A percentile compares a stretch with the other conserved stretches of the same genome.
phyloP scores from a whole-genome alignment of 2,888 invertebrate species.

The Drosophila atroscutellata region DNA sequence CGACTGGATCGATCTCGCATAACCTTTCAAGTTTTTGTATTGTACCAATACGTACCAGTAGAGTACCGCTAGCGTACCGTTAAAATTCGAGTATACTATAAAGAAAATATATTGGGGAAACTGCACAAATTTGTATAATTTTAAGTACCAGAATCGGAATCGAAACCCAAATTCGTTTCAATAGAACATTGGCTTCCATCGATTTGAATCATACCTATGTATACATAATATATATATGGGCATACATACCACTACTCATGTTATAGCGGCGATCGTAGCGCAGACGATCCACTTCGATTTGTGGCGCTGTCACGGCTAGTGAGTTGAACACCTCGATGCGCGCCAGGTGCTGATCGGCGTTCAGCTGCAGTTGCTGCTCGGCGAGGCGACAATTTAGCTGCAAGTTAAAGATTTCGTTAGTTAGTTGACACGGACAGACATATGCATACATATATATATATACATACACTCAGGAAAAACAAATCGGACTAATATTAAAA shows the following conservation, averaged over 20 bases:
- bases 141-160: neutral
- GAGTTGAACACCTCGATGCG: slow-evolving; percentile 91
- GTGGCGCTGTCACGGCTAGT: slow-evolving; percentile 91
- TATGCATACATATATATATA: neutral
- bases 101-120: neutral
- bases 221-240: neutral
- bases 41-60: neutral
- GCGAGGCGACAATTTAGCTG: slow-evolving; percentile 85
- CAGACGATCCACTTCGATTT: slow-evolving; percentile 88
- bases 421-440: slow-evolving; percentile 19
- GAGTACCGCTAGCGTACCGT: neutral
- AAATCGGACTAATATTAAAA: neutral
- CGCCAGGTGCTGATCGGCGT: slow-evolving; percentile 83
- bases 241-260: slow-evolving; percentile 81
- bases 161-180: neutral
- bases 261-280: slow-evolving; percentile 83
- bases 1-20: neutral
- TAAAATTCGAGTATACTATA: neutral
- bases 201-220: neutral
- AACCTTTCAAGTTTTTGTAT: neutral
- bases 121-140: neutral
- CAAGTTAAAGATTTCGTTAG: slow-evolving; percentile 29
- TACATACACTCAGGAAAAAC: neutral
- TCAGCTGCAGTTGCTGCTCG: slow-evolving; percentile 79
- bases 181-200: neutral